These are phyloP conservation scores for Allygus modestus DNA, from an alignment of 2,888 invertebrate species.

Conservation along the genomic window DNA sequence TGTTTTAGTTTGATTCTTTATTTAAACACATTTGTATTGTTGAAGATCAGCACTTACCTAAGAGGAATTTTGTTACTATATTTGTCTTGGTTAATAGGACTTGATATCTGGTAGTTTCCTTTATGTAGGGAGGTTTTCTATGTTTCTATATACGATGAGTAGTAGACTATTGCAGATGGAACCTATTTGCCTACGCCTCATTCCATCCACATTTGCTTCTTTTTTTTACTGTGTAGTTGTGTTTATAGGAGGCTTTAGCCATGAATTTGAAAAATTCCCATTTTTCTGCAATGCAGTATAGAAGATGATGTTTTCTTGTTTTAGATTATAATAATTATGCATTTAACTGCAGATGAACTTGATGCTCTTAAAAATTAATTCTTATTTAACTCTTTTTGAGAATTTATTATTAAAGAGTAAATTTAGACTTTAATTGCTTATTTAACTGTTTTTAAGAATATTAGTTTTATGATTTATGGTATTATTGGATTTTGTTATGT, in stretches of 20 bases:
- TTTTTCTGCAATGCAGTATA: background rate
- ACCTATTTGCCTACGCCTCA: slow-evolving; percentile 52
- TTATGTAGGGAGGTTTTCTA: too few relatives aligned
- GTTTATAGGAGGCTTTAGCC: slow-evolving; percentile 1
- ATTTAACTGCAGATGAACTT: slow-evolving; percentile 16
- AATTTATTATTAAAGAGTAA: background rate
- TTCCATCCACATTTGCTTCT: slow-evolving; percentile 38
- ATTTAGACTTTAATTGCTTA: slow-evolving; percentile 22
- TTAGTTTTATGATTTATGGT: slow-evolving; percentile 37
- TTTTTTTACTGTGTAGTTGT: slow-evolving; percentile 6
- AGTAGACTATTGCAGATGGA: slow-evolving; percentile 18
- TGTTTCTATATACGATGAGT: background rate
- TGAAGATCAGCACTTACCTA: background rate
- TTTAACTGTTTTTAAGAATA: slow-evolving; percentile 29
- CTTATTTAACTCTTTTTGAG: slow-evolving; percentile 19
- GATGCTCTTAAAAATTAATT: background rate
- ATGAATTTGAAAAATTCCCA: slow-evolving; percentile 18
- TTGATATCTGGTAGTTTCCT: slow-evolving; percentile 38
- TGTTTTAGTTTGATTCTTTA: background rate
- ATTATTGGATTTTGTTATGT: slow-evolving; percentile 39
- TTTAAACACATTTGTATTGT: background rate
- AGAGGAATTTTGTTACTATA: background rate
- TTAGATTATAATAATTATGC: slow-evolving; percentile 21
- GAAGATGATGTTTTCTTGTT: slow-evolving; percentile 6
- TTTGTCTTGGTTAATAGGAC: background rate